Evolutionary conservation across 2,797 vertebrate genomes (phyloP), one percentile per base, ranked within the genome.

Genomic region (Decapterus maruadsi): DNA sequence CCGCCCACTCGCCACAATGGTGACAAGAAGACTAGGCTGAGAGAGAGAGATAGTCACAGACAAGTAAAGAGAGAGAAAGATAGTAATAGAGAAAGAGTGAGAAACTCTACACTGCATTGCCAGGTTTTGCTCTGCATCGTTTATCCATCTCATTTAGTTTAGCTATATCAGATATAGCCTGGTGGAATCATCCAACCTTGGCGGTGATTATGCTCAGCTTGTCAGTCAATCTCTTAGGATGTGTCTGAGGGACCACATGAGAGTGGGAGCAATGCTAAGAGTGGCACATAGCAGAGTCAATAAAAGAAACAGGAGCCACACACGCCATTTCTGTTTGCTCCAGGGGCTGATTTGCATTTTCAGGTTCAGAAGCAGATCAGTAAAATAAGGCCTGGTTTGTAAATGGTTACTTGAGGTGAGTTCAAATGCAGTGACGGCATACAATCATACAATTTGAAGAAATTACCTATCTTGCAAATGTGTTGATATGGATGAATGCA

Each of bases 91-190:
- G 60, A 61, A 53, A 13, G 6, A 42, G 31, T n/a, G 29, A 64
- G 22, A 8, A 10, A 6, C 20, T 68, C 26, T 75, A 54, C 71
- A 61, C 81, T 61, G 58, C 66, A 55, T 66, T 71, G 57, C 68
- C 59, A 62, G 55, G 36, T 71, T 71, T 77, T 63, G 60, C 7
- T 16, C 55, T 51, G 73, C 51, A 88, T 89, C 70, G 42, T 85
- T 81, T 75, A 65, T 82, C 56, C 78, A 77, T 87, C 83, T 89
- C 80, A 61, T 76, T 82, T 80, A n/a, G 72, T 89, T 89, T 62
- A n/a, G n/a, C n/a, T n/a, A 26, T 26, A 81, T 90, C 82, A 86
- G 82, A 83, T 81, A 26, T 26, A 80, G 63, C 57, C 82, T 66
- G 84, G 72, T 20, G 4, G 80, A 81, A 34, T 79, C 76, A 75